Percentiles rank a stretch among this genome's conserved stretches.
These are phyloP conservation scores for Nymphalis urticae DNA, from an alignment of 2,888 invertebrate species.

Conservation along the genomic window DNA sequence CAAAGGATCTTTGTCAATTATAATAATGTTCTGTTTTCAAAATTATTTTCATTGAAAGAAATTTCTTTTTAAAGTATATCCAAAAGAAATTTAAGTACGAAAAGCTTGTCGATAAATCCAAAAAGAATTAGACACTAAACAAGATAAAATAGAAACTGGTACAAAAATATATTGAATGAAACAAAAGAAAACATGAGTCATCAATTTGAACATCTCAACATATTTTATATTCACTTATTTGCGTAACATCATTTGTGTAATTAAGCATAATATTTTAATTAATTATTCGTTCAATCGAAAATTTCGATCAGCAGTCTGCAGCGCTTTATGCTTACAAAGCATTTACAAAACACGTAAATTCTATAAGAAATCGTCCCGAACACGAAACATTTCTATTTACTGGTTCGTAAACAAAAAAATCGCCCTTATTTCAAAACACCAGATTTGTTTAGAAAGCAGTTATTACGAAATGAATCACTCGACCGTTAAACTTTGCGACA, in stretches of 20 bases:
- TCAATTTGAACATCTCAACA: not conserved
- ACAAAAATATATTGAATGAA: not conserved
- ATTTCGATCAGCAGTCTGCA: not conserved
- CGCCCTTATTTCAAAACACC: conserved; percentile 32
- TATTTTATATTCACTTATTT: not conserved
- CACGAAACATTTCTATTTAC: conserved; percentile 12
- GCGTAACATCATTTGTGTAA: not conserved
- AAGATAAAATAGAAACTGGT: not conserved
- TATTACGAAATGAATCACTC: conserved; percentile 27
- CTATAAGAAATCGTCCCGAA: not conserved
- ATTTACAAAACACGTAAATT: not conserved
- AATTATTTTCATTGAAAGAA: not conserved
- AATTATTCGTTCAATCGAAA: not conserved
- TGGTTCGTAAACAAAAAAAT: conserved; percentile 25
- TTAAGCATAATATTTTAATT: not conserved
- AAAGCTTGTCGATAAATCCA: not conserved
- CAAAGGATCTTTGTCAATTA: too few relatives aligned
- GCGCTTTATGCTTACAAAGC: not conserved
- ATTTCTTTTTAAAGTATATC: too few relatives aligned
- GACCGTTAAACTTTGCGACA: conserved; percentile 31
- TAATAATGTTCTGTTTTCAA: too few relatives aligned
- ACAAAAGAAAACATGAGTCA: not conserved
- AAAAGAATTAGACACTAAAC: not conserved
- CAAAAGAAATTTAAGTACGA: too few relatives aligned
- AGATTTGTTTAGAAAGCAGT: conserved; percentile 31